A percentile compares a stretch with the other conserved stretches of the same genome.
Conservation (phyloP, 1,140 invertebrate genomes). For the Octopus bimaculoides region DNA sequence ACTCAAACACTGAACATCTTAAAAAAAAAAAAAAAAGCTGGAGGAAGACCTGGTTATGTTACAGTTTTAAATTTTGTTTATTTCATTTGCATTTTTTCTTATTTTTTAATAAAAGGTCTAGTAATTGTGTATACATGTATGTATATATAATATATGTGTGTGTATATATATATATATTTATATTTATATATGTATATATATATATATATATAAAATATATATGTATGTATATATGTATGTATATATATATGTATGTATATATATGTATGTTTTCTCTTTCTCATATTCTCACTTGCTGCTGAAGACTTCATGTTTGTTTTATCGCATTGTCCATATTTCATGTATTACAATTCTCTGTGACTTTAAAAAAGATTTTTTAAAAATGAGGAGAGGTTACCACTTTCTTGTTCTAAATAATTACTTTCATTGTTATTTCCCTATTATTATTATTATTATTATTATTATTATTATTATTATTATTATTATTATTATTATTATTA, state of each 20-base stretch:
- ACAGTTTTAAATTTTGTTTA: not conserved
- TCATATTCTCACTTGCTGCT: constrained; percentile 5
- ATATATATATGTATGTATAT: no score
- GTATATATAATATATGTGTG: no score
- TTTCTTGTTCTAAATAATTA: not conserved
- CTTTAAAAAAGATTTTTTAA: not conserved
- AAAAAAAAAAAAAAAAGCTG: not conserved
- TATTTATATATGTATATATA: no score
- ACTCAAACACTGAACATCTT: no score
- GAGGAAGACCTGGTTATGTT: constrained; percentile 1
- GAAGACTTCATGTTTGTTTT: constrained; percentile 5
- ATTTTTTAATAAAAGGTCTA: not conserved
- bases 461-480: no score
- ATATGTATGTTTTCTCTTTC: not conserved
- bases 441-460: no score
- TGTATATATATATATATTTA: no score
- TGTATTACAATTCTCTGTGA: not conserved
- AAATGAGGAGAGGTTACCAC: constrained; percentile 5
- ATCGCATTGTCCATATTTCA: not conserved
- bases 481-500: no score
- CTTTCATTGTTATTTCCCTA: no score
- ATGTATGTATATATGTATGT: no score
- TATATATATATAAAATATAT: no score
- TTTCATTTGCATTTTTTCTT: no score
- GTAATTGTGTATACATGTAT: not conserved